phyloP scores from a whole-genome alignment of 1,140 invertebrate genomes.

The Macrobrachium rosenbergii region DNA sequence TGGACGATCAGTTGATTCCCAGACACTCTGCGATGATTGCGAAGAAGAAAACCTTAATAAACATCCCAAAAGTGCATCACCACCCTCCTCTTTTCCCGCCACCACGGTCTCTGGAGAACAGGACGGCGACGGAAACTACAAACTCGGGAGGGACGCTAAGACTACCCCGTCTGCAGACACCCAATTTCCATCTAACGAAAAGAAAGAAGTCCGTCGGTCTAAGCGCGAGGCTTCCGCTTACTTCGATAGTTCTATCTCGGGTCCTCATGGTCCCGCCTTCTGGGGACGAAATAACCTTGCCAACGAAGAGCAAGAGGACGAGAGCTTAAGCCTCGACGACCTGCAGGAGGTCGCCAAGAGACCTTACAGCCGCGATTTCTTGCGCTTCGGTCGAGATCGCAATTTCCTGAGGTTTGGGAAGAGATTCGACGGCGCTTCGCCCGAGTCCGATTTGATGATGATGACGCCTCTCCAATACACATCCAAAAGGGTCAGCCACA shows the following conservation, averaged over 20 bases:
- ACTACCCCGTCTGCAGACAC: no score
- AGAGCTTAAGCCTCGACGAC: neutral
- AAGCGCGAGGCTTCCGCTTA: conserved; percentile 11
- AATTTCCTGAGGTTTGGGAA: conserved; percentile 54
- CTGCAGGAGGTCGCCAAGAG: conserved; percentile 10
- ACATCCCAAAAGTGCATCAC: neutral
- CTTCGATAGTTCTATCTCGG: neutral
- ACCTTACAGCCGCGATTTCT: conserved; percentile 20
- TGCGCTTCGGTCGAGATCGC: conserved; percentile 41
- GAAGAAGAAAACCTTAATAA: neutral
- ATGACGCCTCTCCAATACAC: neutral
- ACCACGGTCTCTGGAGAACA: neutral
- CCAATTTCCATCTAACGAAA: no score
- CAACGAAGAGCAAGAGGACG: conserved; percentile 13
- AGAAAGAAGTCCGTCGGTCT: neutral
- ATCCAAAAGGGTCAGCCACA: conserved; percentile 14
- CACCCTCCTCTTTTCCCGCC: neutral
- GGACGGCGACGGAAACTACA: no score
- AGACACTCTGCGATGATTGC: neutral
- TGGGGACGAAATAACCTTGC: conserved; percentile 7
- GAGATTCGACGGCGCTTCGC: neutral
- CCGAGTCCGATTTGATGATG: conserved; percentile 5
- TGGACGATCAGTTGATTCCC: conserved; percentile 41
- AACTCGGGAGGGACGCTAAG: no score
- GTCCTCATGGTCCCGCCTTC: conserved; percentile 7